Base-by-base conservation (phyloP, 2,113 vertebrate species). In the Calidris pygmaea region DNA sequence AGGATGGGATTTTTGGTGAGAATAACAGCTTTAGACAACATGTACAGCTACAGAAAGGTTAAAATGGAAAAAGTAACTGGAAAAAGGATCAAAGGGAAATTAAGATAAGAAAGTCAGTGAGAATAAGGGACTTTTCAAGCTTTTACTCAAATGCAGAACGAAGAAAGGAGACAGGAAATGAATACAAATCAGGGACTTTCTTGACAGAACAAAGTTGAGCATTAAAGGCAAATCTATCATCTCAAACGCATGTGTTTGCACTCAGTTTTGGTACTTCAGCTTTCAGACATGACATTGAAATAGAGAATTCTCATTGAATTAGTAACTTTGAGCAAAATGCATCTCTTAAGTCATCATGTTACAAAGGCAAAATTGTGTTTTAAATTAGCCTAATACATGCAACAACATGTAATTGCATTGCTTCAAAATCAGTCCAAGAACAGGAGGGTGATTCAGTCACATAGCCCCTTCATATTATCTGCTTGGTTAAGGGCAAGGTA, bases 61-160 rank as follows among this genome's bases (percentile, higher is more conserved):
- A 94, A 97, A 94, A 75, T 43, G 4, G 56, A 94, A 91, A 87
- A 74, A 68, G 0, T 27, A 84, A 35, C 48, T 37, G 32, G 53
- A 80, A 94, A 86, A 76, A 62, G 39, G 74, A 96, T 94, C 89
- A 96, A 94, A 97, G 94, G 73, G 48, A 94, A 96, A 94, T 91
- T 94, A 94, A 91, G 94, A 85, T 95, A 91, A 91, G 34, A 89
- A 93, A 95, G 77, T 79, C 81, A 60, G 78, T 18, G 41, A 96
- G 85, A 91, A 96, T 85, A 89, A 87, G 81, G 39, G 58, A 70
- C 58, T 93, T 96, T 70, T 95, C 26, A 80, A 94, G 95, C 66
- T 94, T 94, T 83, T 90, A 62, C 78, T 19, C 26, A 87, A 94
- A 93, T 47, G 45, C 39, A 87, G 75, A 89, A 82, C 37, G 74